Evolutionary conservation across 2,888 invertebrate species (phyloP), one percentile per base, ranked within the genome.

Genomic region (Eupithecia subfuscata): DNA sequence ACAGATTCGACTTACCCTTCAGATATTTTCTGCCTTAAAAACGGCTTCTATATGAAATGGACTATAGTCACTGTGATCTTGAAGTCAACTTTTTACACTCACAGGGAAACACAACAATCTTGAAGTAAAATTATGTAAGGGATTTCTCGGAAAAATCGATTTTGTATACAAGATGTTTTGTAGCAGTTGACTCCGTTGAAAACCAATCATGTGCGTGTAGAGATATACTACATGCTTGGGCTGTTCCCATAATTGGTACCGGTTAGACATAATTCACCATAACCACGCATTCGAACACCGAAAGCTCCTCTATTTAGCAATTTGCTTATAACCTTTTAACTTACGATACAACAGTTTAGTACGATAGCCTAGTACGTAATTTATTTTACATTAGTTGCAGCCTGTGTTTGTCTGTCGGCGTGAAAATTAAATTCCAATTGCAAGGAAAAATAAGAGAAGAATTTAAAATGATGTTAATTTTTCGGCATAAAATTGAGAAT

Each of bases 221-320:
- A 22, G 22, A n/a, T 45, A 48, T 48, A n/a, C 4, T 22, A 11
- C 60, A 5, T 60, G 25, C 12, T 25, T 60, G 60, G 48, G 60
- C 25, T 60, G 56, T 56, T n/a, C 60, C 60, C 60, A 60, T 60
- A 34, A 30, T 34, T 34, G 64, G 30, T 64, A 34, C 69, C 65
- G 69, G 73, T 70, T 71, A 64, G 68, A 60, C 60, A 60, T 60
- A 60, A 60, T 73, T 73, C 71, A 30, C 70, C 52, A 60, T 70
- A 71, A 76, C 76, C 68, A 48, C 76, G 48, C 60, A 70, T 73
- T 68, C 52, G 16, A 73, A 69, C 77, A 78, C 76, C 75, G 74
- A 78, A 77, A 72, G 78, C 74, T 79, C 67, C 75, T 77, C 72
- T 71, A 63, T 81, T 78, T 77, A 79, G 81, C 75, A 79, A 81